These are phyloP conservation scores for Ligdia adustata DNA, from an alignment of 2,888 invertebrate genomes.

Conservation along the genomic window DNA sequence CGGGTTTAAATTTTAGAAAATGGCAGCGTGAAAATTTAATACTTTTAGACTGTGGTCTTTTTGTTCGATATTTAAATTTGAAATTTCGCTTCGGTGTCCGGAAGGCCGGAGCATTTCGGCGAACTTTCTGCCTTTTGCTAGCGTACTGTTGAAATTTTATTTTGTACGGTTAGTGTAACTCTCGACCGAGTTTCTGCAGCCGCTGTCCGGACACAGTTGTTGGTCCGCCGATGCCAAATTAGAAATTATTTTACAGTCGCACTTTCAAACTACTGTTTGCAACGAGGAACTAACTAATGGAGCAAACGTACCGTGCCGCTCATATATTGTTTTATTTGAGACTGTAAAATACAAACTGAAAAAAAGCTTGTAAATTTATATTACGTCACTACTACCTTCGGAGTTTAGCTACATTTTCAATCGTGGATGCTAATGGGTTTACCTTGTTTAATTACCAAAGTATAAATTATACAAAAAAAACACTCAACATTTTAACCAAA, in stretches of 20 bases:
- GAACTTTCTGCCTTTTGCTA: conserved; percentile 43
- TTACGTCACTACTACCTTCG: conserved; percentile 2
- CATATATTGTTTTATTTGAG: conserved; percentile 27
- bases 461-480: too few relatives aligned
- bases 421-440: too few relatives aligned
- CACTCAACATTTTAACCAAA: too few relatives aligned
- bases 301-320: conserved; percentile 13
- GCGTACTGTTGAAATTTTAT: conserved; percentile 57
- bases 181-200: conserved; percentile 40
- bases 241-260: conserved; percentile 45
- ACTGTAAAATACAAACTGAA: conserved; percentile 22
- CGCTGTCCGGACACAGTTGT: conserved; percentile 36
- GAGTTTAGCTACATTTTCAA: conserved; percentile 1
- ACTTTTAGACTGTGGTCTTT: conserved; percentile 31
- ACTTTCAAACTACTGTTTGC: conserved; percentile 39
- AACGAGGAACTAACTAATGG: conserved; percentile 30
- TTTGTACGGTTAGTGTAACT: conserved; percentile 44
- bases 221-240: conserved; percentile 49
- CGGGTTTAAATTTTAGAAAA: conserved; percentile 28
- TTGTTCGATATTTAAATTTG: conserved; percentile 50
- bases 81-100: conserved; percentile 45
- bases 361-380: conserved; percentile 23
- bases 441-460: too few relatives aligned
- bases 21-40: conserved; percentile 14
- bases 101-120: conserved; percentile 45